These are phyloP conservation scores for Spilosoma lubricipeda DNA, from an alignment of 2,888 invertebrate genomes.

Conservation along the genomic window DNA sequence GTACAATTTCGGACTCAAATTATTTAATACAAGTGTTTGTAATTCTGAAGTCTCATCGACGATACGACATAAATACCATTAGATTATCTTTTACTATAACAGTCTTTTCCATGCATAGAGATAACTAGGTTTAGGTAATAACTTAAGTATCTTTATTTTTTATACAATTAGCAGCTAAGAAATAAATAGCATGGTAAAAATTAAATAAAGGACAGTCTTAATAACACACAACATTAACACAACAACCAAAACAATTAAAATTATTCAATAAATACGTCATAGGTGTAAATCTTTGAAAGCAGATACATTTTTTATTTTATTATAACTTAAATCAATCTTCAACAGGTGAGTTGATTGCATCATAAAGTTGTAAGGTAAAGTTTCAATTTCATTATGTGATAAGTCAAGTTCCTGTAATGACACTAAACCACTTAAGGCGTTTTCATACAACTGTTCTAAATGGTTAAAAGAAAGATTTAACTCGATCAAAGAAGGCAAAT, in stretches of 20 bases:
- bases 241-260: not conserved
- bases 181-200: not conserved
- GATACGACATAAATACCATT: no score
- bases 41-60: no score
- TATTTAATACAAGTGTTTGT: no score
- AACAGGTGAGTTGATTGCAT: constrained; percentile 1
- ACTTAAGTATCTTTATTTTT: not conserved
- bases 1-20: no score
- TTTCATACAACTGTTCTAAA: constrained; percentile 2
- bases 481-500: constrained; percentile 25
- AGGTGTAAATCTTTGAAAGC: not conserved
- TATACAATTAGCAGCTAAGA: not conserved
- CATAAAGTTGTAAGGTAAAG: constrained; percentile 15
- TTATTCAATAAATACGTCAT: not conserved
- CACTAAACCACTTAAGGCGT: not conserved
- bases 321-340: constrained; percentile 27
- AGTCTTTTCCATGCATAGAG: not conserved
- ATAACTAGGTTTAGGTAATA: not conserved
- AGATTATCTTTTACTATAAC: no score
- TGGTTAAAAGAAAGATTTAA: constrained; percentile 38
- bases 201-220: not conserved
- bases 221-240: not conserved
- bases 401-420: constrained; percentile 26
- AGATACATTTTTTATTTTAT: constrained; percentile 22
- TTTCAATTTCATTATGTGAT: constrained; percentile 31